A percentile compares a stretch with the other conserved stretches of the same genome.
These are phyloP conservation scores for Mustela lutreola DNA, from an alignment of 2,113 vertebrate species.

Conservation along the genomic window DNA sequence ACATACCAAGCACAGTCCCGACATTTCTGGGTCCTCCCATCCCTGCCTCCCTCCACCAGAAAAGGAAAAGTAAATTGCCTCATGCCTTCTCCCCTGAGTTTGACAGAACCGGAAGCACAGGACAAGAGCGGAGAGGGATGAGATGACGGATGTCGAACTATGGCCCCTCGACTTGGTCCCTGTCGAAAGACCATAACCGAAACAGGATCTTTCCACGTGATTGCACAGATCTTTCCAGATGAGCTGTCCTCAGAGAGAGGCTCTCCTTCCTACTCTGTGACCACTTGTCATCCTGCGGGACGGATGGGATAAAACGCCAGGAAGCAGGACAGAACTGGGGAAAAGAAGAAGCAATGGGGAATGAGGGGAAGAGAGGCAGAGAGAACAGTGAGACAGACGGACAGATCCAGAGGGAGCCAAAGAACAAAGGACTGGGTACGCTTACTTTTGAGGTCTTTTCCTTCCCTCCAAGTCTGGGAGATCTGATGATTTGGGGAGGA, in stretches of 20 bases:
- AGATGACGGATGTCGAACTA: slow-evolving; percentile 48
- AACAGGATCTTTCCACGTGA: slow-evolving; percentile 42
- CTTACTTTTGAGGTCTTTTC: neutral
- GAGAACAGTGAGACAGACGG: neutral
- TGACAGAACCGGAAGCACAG: neutral
- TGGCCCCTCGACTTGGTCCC: neutral
- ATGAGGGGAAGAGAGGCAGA: neutral
- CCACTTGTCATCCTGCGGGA: neutral
- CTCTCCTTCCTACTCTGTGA: neutral
- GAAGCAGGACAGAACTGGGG: neutral
- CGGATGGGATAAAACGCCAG: neutral
- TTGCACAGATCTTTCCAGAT: neutral
- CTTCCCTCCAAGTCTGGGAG: neutral
- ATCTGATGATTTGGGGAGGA: neutral
- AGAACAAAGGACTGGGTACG: neutral
- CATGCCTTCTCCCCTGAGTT: slow-evolving; percentile 2
- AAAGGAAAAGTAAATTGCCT: slow-evolving; percentile 7
- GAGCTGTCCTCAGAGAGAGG: neutral
- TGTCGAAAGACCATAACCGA: slow-evolving; percentile 62
- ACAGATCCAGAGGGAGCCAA: neutral
- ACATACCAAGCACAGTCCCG: neutral
- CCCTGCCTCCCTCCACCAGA: neutral
- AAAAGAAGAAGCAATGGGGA: neutral
- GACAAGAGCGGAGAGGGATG: slow-evolving; percentile 35
- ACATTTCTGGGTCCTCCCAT: neutral